Percentiles rank a stretch among this genome's conserved stretches.
Evolutionary conservation across 2,888 invertebrate genomes (phyloP).

Genomic region (Camptogramma bilineatum): DNA sequence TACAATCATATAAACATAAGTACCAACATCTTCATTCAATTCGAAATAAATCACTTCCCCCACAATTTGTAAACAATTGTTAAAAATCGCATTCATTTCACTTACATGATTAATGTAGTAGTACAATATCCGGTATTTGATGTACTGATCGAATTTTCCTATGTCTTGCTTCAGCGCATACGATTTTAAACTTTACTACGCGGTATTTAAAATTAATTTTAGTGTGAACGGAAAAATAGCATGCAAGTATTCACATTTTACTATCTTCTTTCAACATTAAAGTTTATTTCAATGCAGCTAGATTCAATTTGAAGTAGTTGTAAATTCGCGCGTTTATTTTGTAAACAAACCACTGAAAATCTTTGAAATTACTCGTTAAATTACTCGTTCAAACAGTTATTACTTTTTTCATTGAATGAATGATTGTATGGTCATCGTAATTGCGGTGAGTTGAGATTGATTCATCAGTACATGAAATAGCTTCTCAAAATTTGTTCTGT

Average conservation of each 20-base stretch:
- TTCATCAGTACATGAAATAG: too few species aligned
- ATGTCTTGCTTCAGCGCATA: not conserved
- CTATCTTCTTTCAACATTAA: not conserved
- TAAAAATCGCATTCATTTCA: slow-evolving; percentile 25
- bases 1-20: slow-evolving; percentile 4
- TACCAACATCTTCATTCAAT: slow-evolving; percentile 24
- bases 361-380: slow-evolving; percentile 2
- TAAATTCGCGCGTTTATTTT: slow-evolving; percentile 5
- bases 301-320: slow-evolving; percentile 11
- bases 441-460: too few species aligned
- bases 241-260: not conserved
- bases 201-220: not conserved
- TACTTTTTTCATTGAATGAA: not conserved
- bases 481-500: too few species aligned
- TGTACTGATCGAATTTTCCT: slow-evolving; percentile 23
- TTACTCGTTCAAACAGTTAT: not conserved
- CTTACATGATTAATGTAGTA: slow-evolving; percentile 13
- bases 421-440: not conserved
- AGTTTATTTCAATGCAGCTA: slow-evolving; percentile 4
- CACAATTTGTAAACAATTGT: slow-evolving; percentile 22
- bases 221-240: not conserved
- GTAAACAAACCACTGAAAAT: not conserved
- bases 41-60: slow-evolving; percentile 20
- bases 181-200: not conserved
- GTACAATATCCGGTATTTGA: slow-evolving; percentile 20